Base-by-base conservation (phyloP, 2,113 vertebrate species). In the Mormoops blainvillei region DNA sequence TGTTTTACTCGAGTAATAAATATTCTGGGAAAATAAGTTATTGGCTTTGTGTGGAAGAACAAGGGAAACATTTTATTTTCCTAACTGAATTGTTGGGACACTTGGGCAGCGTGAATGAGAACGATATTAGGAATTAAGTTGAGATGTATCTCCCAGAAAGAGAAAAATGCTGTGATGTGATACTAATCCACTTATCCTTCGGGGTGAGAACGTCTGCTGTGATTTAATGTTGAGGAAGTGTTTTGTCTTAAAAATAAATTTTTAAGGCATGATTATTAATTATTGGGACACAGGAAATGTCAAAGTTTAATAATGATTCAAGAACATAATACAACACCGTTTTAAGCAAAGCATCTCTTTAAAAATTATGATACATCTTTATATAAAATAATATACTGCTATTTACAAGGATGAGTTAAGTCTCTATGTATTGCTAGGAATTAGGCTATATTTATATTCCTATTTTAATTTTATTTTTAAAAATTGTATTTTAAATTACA, bases 61-160 rank as follows among this genome's bases (percentile, higher is more conserved):
- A 83, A 89, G 10, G 68, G 56, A 90, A 97, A 20, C 18, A 61
- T 67, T 96, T 87, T 92, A 56, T 80, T 65, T 94, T 84, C 33
- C 19, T 85, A 43, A 90, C 41, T 89, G 54, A 94, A 95, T 73
- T 33, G 16, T 14, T 89, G 26, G 36, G 63, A 67, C 36, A 94
- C 63, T 87, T 89, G 90, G 86, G 33, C 43, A 81, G 7, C 65
- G 48, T 87, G 24, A 4, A 50, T 73, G 43, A 28, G 7, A 38
- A 91, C 54, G 45, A 73, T 28, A 50, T 77, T 96, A 78, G 67
- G 82, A 73, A 89, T 82, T 87, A 33, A 26, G 19, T 7, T 58
- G 52, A 88, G 7, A 70, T 56, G 13, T 24, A 43, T 63, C 65
- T 45, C 18, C 4, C 18, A 84, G 85, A 76, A 87, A 71, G 58